phyloP scores from a whole-genome alignment of 23 tunicate species.

The Oikopleura vanhoeffeni region DNA sequence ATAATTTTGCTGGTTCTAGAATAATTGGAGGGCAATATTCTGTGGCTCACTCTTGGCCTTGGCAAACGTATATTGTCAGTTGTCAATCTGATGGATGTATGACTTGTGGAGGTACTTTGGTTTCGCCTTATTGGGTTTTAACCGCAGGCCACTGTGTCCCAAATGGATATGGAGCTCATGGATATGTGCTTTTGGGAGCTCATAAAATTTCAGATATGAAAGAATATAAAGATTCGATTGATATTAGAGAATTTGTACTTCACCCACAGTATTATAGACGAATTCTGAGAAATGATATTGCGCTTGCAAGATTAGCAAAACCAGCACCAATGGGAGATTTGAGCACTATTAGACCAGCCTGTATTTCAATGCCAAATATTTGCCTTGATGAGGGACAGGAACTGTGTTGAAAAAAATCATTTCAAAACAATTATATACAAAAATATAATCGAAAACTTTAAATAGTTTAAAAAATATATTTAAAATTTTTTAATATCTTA shows the following conservation, averaged over 20 bases:
- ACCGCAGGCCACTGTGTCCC: slow-evolving; percentile 15
- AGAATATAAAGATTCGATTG: slow-evolving; percentile 7
- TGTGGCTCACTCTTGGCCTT: neutral
- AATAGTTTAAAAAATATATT: too few relatives aligned
- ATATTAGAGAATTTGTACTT: neutral
- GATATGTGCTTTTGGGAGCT: slow-evolving; percentile 4
- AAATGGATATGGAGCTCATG: slow-evolving; percentile 6
- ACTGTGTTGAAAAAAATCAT: neutral
- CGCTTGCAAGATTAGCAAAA: neutral
- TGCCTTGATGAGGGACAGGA: neutral
- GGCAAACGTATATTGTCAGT: neutral
- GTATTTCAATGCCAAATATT: neutral
- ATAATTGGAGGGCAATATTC: neutral
- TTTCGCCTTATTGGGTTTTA: slow-evolving; percentile 7
- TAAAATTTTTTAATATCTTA: too few relatives aligned
- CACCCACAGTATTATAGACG: neutral
- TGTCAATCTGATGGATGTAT: slow-evolving; percentile 8
- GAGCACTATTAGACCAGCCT: neutral
- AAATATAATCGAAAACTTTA: too few relatives aligned
- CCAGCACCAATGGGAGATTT: slow-evolving; percentile 15
- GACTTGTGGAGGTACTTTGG: slow-evolving; percentile 2
- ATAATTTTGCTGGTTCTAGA: neutral
- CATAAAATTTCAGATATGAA: slow-evolving; percentile 11
- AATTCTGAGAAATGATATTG: neutral
- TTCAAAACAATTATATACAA: too few relatives aligned